Percentiles rank a stretch among this genome's conserved stretches.
Evolutionary conservation across 2,888 invertebrate genomes (phyloP).

Genomic region (Argyresthia albistria): DNA sequence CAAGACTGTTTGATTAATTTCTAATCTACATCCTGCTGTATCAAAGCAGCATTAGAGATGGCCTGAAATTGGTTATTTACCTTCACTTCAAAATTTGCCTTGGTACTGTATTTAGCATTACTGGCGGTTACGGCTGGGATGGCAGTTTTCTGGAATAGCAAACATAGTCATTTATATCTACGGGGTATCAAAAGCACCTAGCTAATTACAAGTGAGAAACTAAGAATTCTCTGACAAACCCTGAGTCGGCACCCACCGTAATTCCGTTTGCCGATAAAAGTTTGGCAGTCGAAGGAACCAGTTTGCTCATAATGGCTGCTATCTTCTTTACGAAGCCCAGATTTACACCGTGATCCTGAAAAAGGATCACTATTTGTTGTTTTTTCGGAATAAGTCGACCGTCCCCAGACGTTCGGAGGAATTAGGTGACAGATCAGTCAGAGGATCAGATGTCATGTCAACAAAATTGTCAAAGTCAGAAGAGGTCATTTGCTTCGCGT

Average conservation of each 20-base stretch:
- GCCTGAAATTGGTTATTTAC: slow-evolving; percentile 25
- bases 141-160: slow-evolving; percentile 45
- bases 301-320: slow-evolving; percentile 50
- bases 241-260: slow-evolving; percentile 31
- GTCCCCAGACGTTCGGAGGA: neutral
- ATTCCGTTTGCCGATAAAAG: slow-evolving; percentile 38
- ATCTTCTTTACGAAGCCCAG: slow-evolving; percentile 47
- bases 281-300: slow-evolving; percentile 47
- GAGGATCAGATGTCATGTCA: too few relatives aligned
- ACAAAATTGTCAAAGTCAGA: neutral
- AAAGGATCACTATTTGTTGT: slow-evolving; percentile 26
- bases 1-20: neutral
- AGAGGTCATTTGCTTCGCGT: too few relatives aligned
- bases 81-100: slow-evolving; percentile 75
- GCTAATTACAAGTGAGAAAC: slow-evolving; percentile 1
- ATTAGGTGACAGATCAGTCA: too few relatives aligned
- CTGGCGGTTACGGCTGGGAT: slow-evolving; percentile 35
- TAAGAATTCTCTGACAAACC: slow-evolving; percentile 5
- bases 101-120: slow-evolving; percentile 70
- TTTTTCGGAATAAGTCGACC: neutral
- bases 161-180: neutral
- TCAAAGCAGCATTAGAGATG: neutral
- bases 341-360: slow-evolving; percentile 34
- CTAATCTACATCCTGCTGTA: neutral
- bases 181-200: neutral